These are phyloP conservation scores for Philereme vetulata DNA, from an alignment of 2,888 invertebrate species.

Conservation along the genomic window DNA sequence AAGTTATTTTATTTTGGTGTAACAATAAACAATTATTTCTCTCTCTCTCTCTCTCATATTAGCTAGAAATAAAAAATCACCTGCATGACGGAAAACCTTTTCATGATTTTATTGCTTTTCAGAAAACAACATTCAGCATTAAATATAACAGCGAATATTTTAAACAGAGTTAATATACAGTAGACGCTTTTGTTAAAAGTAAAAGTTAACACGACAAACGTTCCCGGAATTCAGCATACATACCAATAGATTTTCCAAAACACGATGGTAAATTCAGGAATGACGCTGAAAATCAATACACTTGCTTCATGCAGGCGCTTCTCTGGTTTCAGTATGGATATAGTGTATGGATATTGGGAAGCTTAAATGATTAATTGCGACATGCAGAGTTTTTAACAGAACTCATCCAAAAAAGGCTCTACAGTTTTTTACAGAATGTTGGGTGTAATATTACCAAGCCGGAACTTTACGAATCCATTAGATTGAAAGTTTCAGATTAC, in stretches of 20 bases:
- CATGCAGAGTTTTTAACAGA: slow-evolving; percentile 1
- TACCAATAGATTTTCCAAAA: slow-evolving; percentile 7
- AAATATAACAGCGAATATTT: not conserved
- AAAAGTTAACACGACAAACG: not conserved
- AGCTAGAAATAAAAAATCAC: no score
- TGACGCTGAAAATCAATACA: slow-evolving; percentile 18
- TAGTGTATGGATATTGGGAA: slow-evolving; percentile 10
- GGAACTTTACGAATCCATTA: no score
- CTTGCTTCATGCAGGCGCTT: slow-evolving; percentile 16
- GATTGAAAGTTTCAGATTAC: no score
- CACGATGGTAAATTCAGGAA: slow-evolving; percentile 9
- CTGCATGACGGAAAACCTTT: no score
- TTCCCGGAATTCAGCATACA: not conserved
- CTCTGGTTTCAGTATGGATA: slow-evolving; percentile 10
- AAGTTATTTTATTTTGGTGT: no score
- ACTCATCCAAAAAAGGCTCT: not conserved
- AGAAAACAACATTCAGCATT: not conserved
- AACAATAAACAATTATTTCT: no score
- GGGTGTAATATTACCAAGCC: no score
- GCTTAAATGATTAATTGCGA: slow-evolving; percentile 6
- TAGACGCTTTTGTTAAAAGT: not conserved
- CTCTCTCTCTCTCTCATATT: no score
- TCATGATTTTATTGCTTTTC: not conserved
- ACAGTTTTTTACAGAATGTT: not conserved
- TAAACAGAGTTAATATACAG: no score